Conservation (phyloP, 1,140 invertebrate species). For the Neoseiulus cucumeris region DNA sequence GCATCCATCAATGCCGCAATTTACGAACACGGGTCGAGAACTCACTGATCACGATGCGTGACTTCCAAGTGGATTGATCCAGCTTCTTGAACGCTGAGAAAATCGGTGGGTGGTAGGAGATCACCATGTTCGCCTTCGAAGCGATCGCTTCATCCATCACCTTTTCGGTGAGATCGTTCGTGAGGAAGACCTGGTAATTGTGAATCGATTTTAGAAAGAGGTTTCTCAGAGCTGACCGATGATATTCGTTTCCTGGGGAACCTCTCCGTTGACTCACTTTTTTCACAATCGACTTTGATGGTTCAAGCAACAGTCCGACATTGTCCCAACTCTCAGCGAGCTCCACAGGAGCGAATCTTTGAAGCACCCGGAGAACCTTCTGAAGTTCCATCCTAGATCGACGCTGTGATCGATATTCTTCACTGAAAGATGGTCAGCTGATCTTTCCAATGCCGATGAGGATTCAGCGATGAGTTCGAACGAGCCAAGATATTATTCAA, state of each 20-base stretch:
- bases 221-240: background rate
- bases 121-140: constrained; percentile 49
- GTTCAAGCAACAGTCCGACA: constrained; percentile 72
- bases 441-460: too few species aligned
- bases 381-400: background rate
- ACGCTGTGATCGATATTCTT: too few species aligned
- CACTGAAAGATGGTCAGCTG: too few species aligned
- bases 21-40: constrained; percentile 12
- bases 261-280: constrained; percentile 12
- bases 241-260: background rate
- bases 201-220: constrained; percentile 18
- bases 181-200: constrained; percentile 44
- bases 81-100: constrained; percentile 62
- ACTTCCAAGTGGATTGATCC: constrained; percentile 46
- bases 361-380: constrained; percentile 38
- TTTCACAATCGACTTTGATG: constrained; percentile 29
- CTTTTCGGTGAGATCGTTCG: constrained; percentile 77
- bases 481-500: too few species aligned
- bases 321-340: constrained; percentile 83
- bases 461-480: too few species aligned
- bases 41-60: constrained; percentile 24
- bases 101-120: constrained; percentile 89
- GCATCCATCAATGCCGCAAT: constrained; percentile 37
- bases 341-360: constrained; percentile 44
- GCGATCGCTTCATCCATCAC: constrained; percentile 64